These are phyloP conservation scores for Cottoperca gobio DNA, from an alignment of 2,797 vertebrate species.

Conservation along the genomic window DNA sequence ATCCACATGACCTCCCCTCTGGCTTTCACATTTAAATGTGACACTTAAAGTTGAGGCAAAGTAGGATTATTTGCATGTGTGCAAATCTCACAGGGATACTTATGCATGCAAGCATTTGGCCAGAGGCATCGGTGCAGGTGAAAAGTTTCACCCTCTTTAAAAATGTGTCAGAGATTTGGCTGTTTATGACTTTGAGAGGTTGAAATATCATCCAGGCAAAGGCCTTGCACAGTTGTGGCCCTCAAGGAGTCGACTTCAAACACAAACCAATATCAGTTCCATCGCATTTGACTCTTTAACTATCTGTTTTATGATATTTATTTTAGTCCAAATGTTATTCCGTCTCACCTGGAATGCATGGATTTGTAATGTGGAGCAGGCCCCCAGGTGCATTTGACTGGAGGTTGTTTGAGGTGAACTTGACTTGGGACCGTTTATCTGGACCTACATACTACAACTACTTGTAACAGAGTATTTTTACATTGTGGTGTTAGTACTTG, in stretches of 20 bases:
- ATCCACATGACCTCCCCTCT: not conserved
- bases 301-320: slow-evolving; percentile 10
- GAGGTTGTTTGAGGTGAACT: not conserved
- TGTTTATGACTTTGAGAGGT: not conserved
- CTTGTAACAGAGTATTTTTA: no score
- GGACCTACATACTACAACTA: no score
- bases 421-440: not conserved
- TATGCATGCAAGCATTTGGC: not conserved
- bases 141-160: not conserved
- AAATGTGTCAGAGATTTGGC: not conserved
- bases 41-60: no score
- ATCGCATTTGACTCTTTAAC: slow-evolving; percentile 2
- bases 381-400: not conserved
- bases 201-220: slow-evolving; percentile 16
- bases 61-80: not conserved
- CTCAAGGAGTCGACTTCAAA: not conserved
- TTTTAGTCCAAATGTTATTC: not conserved
- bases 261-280: not conserved
- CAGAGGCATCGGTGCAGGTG: not conserved
- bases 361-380: slow-evolving; percentile 23
- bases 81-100: not conserved
- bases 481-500: no score
- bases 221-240: not conserved
- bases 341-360: not conserved
- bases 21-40: no score